Evolutionary conservation across 2,888 invertebrate genomes (phyloP).

Genomic region (Vanessa cardui): DNA sequence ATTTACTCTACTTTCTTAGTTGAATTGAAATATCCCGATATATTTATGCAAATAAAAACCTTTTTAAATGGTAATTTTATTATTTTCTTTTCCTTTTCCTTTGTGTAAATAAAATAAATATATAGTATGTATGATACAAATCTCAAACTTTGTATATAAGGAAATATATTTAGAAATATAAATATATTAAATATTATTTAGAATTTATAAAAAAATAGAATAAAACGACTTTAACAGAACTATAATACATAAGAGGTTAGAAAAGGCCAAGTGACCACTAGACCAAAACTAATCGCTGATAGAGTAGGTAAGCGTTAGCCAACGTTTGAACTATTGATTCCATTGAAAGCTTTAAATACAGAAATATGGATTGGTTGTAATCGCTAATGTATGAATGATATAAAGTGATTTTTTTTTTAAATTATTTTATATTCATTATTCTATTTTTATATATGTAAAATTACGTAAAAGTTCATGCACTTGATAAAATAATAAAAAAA

Average conservation of each 20-base stretch:
- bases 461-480: too few species aligned
- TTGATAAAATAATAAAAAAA: too few species aligned
- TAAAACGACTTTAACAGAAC: too few species aligned
- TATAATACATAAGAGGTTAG: constrained; percentile 13
- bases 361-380: constrained; percentile 30
- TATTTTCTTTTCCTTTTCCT: not conserved
- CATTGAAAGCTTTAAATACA: constrained; percentile 47
- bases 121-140: not conserved
- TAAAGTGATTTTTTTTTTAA: not conserved
- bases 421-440: not conserved
- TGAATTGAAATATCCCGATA: constrained; percentile 27
- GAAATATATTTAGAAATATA: too few species aligned
- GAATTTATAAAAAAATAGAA: too few species aligned
- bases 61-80: not conserved
- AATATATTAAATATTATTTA: too few species aligned
- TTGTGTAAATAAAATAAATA: not conserved
- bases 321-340: constrained; percentile 76
- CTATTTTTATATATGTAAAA: not conserved
- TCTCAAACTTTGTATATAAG: too few species aligned
- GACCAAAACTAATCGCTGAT: constrained; percentile 81
- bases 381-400: constrained; percentile 1
- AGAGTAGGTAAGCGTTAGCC: constrained; percentile 75
- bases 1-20: constrained; percentile 29
- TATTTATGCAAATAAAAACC: constrained; percentile 14
- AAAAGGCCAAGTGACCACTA: constrained; percentile 63